These are phyloP conservation scores for Melinopterus prodromus DNA, from an alignment of 2,888 invertebrate genomes.

Conservation along the genomic window DNA sequence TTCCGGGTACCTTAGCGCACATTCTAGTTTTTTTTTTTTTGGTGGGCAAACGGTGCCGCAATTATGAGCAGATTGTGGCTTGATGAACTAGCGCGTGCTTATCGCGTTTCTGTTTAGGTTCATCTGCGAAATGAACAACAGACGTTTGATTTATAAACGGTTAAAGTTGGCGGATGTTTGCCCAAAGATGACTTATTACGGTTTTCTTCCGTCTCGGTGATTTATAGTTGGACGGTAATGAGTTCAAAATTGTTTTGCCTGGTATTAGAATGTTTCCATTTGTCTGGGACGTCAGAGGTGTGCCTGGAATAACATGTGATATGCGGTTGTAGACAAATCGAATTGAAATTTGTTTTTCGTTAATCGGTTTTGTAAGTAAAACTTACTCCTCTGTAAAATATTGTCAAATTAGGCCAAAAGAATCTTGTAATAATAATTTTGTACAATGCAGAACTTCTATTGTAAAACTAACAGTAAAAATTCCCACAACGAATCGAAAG, in stretches of 20 bases:
- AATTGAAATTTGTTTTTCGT: not conserved
- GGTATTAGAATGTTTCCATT: not conserved
- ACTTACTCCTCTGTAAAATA: too few species aligned
- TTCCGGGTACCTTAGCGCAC: not conserved
- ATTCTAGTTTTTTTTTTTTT: not conserved
- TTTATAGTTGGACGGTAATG: not conserved
- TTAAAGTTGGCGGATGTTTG: not conserved
- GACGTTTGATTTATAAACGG: not conserved
- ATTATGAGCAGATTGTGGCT: not conserved
- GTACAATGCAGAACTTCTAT: too few species aligned
- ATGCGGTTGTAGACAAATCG: not conserved
- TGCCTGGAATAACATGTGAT: not conserved
- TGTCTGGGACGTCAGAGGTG: not conserved
- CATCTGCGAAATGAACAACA: not conserved
- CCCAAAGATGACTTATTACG: not conserved
- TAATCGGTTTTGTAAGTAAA: too few species aligned
- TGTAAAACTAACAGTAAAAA: too few species aligned
- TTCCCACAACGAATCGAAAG: too few species aligned
- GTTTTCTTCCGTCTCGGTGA: not conserved
- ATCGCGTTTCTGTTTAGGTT: not conserved
- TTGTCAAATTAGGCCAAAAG: too few species aligned
- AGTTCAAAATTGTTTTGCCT: not conserved
- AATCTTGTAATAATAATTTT: too few species aligned
- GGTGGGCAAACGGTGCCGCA: not conserved
- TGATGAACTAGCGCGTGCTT: conserved; percentile 4